Conservation (phyloP, 2,888 invertebrate genomes). For the Branchellion lobata region DNA sequence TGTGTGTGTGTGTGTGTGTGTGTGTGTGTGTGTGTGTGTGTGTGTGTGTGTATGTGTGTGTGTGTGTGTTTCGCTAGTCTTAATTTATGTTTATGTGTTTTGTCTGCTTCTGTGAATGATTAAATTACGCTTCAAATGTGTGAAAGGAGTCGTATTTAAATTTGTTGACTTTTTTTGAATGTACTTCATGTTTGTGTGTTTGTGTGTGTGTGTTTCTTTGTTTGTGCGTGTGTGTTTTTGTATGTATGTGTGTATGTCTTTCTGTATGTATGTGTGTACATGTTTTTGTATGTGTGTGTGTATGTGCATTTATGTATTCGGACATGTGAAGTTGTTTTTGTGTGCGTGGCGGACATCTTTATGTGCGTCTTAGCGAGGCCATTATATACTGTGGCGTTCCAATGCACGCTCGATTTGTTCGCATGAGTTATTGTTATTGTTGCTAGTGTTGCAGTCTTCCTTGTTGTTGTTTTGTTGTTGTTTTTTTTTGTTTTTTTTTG, state of each 20-base stretch:
- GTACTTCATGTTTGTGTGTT: no score
- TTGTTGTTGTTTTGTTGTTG: not conserved
- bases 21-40: not conserved
- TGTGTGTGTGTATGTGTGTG: not conserved
- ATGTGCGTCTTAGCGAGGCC: slow-evolving; percentile 10
- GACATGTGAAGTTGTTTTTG: not conserved
- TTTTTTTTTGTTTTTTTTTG: not conserved
- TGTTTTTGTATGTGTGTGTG: not conserved
- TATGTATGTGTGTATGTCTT: not conserved
- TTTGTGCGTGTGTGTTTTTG: not conserved
- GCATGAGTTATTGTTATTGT: slow-evolving; percentile 18
- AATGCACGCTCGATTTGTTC: slow-evolving; percentile 16
- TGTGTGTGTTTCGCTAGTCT: not conserved
- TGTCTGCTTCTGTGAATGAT: no score
- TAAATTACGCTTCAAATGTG: no score
- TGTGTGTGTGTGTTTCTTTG: no score
- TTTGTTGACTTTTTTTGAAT: no score
- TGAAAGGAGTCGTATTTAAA: no score
- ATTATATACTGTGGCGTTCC: slow-evolving; percentile 3
- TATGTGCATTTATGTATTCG: not conserved
- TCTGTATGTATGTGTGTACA: not conserved
- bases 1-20: no score
- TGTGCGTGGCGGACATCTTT: not conserved
- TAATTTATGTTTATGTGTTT: no score
- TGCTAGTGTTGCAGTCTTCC: not conserved